Base-by-base conservation (phyloP, 2,113 vertebrate genomes). In the Setophaga petechia region DNA sequence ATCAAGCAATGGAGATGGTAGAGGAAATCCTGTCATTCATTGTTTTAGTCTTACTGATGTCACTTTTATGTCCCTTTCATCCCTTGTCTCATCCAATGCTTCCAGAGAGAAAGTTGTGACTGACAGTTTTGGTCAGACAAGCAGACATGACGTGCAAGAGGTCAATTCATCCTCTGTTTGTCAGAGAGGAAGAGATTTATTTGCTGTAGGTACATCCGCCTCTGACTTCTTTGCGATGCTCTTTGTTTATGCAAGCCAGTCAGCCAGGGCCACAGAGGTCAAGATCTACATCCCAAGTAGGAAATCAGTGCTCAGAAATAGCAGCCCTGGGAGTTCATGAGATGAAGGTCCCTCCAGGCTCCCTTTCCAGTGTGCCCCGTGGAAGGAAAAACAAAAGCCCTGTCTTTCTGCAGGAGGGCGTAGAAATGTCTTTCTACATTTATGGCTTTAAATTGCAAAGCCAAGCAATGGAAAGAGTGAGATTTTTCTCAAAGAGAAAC, bases 181-280 rank as follows among this genome's bases (percentile, higher is more conserved):
- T 97, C 92, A 94, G 95, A 94, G 91, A 97, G 96, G 95, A 97
- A 97, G 95, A 95, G 95, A 96, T 97, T 97, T 96, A 97, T 97
- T 95, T 97, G 97, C 96, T 93, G 93, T 95, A 93, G 96, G 94
- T 97, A 95, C 93, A 96, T 97, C 97, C 96, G 95, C 92, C 94
- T 94, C 54, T 83, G 92, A 57, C 84, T 96, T 89, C 89, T 96
- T 93, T 93, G 93, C 72, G 35, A 94, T 95, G 95, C 82, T 97
- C 82, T 96, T 97, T 97, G 96, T 97, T 97, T 97, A 95, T 95
- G 90, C 96, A 97, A 97, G 96, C 95, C 85, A 89, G 94, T 87
- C 19, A 1, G 87, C 82, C 22, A 1, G 73, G 95, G 90, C 69
- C 89, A 95, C 3, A 3, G 82, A 62, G 96, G 97, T 97, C 96